A percentile compares a stretch with the other conserved stretches of the same genome.
Evolutionary conservation across 2,797 vertebrate species (phyloP).

Genomic region (Schizopygopsis pylzovi): DNA sequence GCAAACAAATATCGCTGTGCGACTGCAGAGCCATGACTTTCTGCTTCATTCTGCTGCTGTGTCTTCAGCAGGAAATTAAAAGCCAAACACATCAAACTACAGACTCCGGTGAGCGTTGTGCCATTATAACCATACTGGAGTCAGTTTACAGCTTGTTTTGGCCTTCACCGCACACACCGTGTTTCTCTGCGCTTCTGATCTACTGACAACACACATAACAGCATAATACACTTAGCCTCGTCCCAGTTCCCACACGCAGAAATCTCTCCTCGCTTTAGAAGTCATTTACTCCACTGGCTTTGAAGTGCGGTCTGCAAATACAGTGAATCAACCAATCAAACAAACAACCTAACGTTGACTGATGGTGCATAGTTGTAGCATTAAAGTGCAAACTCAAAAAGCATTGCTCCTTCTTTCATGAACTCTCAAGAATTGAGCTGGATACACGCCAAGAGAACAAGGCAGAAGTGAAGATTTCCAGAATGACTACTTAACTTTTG

Average conservation of each 20-base stretch:
- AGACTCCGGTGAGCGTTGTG: neutral
- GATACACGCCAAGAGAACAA: neutral
- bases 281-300: slow-evolving; percentile 11
- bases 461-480: neutral
- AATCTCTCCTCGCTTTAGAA: neutral
- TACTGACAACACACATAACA: slow-evolving; percentile 30
- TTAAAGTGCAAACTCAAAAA: neutral
- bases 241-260: slow-evolving; percentile 2
- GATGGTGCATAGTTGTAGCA: neutral
- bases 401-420: neutral
- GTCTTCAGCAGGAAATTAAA: slow-evolving; percentile 43
- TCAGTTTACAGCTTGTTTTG: slow-evolving; percentile 2
- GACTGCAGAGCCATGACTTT: slow-evolving; percentile 23
- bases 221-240: slow-evolving; percentile 16
- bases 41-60: slow-evolving; percentile 19
- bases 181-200: neutral
- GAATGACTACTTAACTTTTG: too few relatives aligned
- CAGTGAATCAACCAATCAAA: slow-evolving; percentile 16
- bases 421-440: neutral
- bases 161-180: neutral
- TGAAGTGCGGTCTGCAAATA: neutral
- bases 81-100: slow-evolving; percentile 37
- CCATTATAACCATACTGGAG: neutral
- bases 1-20: slow-evolving; percentile 31
- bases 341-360: neutral